Evolutionary conservation across 2,113 vertebrate genomes (phyloP).

Genomic region (Pandion haliaetus): DNA sequence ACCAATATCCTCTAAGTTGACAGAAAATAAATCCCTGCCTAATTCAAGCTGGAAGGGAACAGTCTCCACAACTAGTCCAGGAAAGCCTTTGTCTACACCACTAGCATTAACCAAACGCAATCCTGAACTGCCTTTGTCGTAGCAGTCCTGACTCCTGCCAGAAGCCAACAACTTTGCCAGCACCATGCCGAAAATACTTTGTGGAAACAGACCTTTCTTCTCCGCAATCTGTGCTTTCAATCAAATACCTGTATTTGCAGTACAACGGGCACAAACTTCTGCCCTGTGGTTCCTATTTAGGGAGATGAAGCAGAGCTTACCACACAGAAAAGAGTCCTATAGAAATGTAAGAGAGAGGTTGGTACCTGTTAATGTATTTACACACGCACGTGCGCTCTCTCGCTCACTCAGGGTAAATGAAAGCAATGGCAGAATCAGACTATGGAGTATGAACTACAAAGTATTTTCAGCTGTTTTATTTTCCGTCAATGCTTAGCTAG

Average conservation of each 20-base stretch:
- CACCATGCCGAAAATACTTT: not conserved
- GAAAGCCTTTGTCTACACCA: rapidly evolving
- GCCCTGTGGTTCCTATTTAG: not conserved
- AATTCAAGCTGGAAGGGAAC: not conserved
- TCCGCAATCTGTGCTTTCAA: not conserved
- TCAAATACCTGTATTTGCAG: not conserved
- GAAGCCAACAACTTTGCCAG: not conserved
- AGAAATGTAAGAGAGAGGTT: not conserved
- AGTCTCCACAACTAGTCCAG: not conserved
- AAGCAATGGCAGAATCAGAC: not conserved
- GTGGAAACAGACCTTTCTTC: not conserved
- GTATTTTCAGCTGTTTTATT: not conserved
- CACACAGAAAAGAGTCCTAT: not conserved
- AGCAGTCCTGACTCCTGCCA: not conserved
- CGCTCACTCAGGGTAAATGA: not conserved
- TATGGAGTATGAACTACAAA: not conserved
- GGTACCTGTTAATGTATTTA: rapidly evolving
- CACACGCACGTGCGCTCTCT: not conserved
- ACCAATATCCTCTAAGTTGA: not conserved
- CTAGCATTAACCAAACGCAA: rapidly evolving
- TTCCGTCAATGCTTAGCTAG: not conserved
- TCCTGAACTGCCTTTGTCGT: not conserved
- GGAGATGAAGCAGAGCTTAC: not conserved
- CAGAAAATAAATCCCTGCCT: not conserved
- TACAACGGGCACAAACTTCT: not conserved